These are phyloP conservation scores for human DNA, from an alignment of 2,113 vertebrate genomes.

Conservation along the genomic window GRCh38 chr9:27163001-27163500, in stretches of 20 bases:
- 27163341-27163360: rapidly evolving
- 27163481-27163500: not conserved
- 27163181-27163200: not conserved
- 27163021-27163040: not conserved
- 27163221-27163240: not conserved
- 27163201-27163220: not conserved
- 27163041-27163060: not conserved
- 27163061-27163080: not conserved
- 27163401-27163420: not conserved
- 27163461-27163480: not conserved
- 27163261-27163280: not conserved
- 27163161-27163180: not conserved
- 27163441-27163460: not conserved
- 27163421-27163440: not conserved
- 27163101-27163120: not conserved
- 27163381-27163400: not conserved
- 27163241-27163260: not conserved
- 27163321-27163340: not conserved
- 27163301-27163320: not conserved
- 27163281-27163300: not conserved
- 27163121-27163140: not conserved
- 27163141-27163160: not conserved
- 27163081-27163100: not conserved
- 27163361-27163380: not conserved
- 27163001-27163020: not conserved